Evolutionary conservation across 2,797 vertebrate genomes (phyloP), one percentile per base, ranked within the genome.

Genomic region (Microctenopoma lineatum): DNA sequence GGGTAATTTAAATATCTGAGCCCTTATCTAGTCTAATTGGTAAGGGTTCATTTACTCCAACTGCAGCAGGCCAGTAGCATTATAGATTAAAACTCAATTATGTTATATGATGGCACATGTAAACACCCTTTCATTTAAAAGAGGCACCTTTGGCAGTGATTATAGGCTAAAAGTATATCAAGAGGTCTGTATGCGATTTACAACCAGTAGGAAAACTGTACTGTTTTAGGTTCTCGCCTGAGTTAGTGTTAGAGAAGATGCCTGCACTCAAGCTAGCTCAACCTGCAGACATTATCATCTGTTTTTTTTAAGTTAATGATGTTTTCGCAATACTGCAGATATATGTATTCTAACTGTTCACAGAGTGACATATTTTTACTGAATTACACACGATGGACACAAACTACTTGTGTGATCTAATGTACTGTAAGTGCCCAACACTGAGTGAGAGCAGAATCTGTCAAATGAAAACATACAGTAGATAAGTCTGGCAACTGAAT

Each of bases 1-100:
- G 63, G 56, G 53, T 66, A 46, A 78, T 83, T 86, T 65, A 61
- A 74, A 70, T 66, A 66, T 75, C 50, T 50, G 13, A 63, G 18
- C 26, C 26, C 59, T 86, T 83, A 79, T 79, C 79, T 79, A 27
- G 63, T 79, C 50, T 84, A 77, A 82, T 66, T 84, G 66, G 58
- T 29, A 73, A 54, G 59, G 45, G 75, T 81, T 87, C 53, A 83
- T 80, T 63, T 80, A 32, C 41, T 26, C 59, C 48, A 18, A 14
- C 29, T 73, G 66, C 14, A 48, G 41, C 21, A 54, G 52, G 51
- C 59, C 59, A 47, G 59, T 42, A 53, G 55, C 44, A 42, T 53
- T 52, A 34, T 42, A 44, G 59, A 77, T 83, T 64, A 50, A 39
- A 73, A 71, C 59, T 69, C 50, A 68, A 59, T 74, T 69, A 32